Conservation (phyloP, 2,797 vertebrate species). For the Linurgus olivaceus region DNA sequence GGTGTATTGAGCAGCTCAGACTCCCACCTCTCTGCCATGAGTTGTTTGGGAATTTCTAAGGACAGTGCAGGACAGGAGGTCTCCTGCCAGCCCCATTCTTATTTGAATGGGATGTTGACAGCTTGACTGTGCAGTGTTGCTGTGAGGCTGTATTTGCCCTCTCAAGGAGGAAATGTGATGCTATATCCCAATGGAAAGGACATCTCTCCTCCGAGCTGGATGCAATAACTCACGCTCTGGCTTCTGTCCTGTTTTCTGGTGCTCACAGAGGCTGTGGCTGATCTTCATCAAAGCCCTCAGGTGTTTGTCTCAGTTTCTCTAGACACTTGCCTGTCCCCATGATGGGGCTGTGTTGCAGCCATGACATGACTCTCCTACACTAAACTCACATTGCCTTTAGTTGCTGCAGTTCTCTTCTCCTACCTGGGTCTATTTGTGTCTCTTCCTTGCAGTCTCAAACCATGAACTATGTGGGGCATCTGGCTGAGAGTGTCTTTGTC, state of each 20-base stretch:
- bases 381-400: neutral
- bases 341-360: neutral
- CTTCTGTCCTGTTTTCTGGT: neutral
- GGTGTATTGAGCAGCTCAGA: fast-evolving
- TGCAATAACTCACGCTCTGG: neutral
- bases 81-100: neutral
- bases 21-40: neutral
- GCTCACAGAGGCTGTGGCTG: neutral
- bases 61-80: neutral
- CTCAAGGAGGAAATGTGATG: neutral
- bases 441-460: conserved; percentile 75
- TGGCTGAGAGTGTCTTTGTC: conserved; percentile 89
- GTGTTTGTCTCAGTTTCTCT: neutral
- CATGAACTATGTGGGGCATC: conserved; percentile 95
- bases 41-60: neutral
- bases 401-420: neutral
- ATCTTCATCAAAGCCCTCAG: neutral
- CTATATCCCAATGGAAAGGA: neutral
- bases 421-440: neutral
- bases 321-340: neutral
- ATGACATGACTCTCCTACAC: neutral
- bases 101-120: neutral
- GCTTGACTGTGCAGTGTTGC: neutral
- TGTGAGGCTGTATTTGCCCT: neutral
- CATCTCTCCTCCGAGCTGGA: neutral